These are phyloP conservation scores for Schizopygopsis pylzovi DNA, from an alignment of 2,797 vertebrate species.

Conservation along the genomic window DNA sequence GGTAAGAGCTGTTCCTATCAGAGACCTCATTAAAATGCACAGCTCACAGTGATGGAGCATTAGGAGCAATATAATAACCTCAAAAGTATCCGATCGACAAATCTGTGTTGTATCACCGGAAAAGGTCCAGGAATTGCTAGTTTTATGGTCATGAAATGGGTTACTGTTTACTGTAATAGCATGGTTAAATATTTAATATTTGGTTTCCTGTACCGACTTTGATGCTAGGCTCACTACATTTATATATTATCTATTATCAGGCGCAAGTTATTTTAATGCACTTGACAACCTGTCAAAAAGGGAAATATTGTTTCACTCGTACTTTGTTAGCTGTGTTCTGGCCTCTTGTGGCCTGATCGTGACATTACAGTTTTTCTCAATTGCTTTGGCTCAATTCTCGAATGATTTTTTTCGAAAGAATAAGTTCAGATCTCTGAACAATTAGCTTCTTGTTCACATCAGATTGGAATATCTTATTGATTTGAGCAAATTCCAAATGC, in stretches of 20 bases:
- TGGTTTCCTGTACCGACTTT: background rate
- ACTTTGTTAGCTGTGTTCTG: slow-evolving; percentile 10
- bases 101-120: background rate
- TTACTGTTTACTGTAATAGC: slow-evolving; percentile 8
- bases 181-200: slow-evolving; percentile 8
- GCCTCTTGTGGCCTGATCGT: slow-evolving; percentile 46
- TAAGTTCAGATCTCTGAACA: too few relatives aligned
- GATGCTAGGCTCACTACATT: background rate
- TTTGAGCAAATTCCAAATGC: too few relatives aligned
- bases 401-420: too few relatives aligned
- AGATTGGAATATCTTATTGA: too few relatives aligned
- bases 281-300: background rate
- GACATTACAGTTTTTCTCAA: background rate
- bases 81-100: background rate
- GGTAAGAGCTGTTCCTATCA: background rate
- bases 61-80: background rate
- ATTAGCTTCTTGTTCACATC: too few relatives aligned
- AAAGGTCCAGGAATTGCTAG: background rate
- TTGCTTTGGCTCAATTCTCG: too few relatives aligned
- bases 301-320: background rate
- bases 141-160: background rate
- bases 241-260: background rate
- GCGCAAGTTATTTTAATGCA: too few relatives aligned
- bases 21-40: background rate
- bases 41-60: background rate